Conservation (phyloP, 2,113 vertebrate species). For the Ophthalmolycus amberensis region DNA sequence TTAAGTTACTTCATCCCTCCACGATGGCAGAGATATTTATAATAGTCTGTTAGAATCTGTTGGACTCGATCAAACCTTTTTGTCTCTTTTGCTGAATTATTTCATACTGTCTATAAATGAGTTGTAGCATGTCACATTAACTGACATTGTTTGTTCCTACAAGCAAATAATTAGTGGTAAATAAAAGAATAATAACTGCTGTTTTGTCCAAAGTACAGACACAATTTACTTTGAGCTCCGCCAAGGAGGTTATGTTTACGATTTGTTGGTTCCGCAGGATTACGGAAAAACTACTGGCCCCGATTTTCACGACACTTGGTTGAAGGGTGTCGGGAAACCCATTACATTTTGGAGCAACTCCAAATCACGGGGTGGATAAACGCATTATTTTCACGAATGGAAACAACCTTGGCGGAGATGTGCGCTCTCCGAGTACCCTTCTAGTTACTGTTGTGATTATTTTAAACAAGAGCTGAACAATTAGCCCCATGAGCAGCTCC, state of each 20-base stretch:
- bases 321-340: neutral
- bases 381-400: neutral
- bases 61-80: neutral
- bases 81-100: neutral
- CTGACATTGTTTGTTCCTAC: neutral
- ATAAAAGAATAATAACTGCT: neutral
- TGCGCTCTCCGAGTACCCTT: neutral
- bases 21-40: neutral
- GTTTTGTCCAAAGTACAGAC: conserved; percentile 1
- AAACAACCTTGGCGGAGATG: neutral
- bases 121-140: neutral
- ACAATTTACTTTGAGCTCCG: neutral
- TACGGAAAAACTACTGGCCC: neutral
- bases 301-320: neutral
- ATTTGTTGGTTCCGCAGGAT: neutral
- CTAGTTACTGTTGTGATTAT: neutral
- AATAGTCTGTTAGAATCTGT: neutral
- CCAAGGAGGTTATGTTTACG: neutral
- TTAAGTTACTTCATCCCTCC: neutral
- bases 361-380: neutral
- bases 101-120: neutral
- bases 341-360: neutral
- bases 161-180: neutral
- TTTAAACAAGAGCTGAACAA: neutral
- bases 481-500: neutral